Base-by-base conservation (phyloP, 2,888 invertebrate genomes). In the Empis livida region DNA sequence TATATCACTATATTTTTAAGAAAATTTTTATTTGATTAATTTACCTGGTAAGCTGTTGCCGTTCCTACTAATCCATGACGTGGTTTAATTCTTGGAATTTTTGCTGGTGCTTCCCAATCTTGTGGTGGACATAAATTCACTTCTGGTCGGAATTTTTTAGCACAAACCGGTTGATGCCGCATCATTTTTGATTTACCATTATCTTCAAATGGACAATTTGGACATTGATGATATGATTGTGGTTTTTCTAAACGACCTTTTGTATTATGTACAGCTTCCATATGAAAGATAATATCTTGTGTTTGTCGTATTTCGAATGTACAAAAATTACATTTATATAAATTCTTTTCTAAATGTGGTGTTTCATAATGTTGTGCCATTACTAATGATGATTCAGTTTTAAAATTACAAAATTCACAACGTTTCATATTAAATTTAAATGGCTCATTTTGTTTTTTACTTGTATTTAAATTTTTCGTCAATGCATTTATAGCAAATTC, bases 31-130 rank as follows among this genome's bases (percentile, higher is more conserved):
- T 15, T 10, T n/a, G n/a, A 43, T 40, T 35, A 16, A 14, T 30
- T 23, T 38, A 68, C 68, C 59, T 70, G 70, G 57, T 70, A 70
- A n/a, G 70, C 70, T 14, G 68, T 70, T 10, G 70, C 70, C 13
- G 70, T 70, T 41, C 70, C 70, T 9, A 70, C 70, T 3, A 70
- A 56, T 3, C 70, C 70, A 48, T 70, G 70, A 2, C 68, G 58
- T 8, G 70, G 69, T 54, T 69, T 70, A 32, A 70, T 69, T 16
- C 70, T 79, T 51, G 91, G 89, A 70, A 92, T 90, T 70, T 93
- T 92, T 5, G 92, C 92, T 2, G 93, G 93, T 2, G 91, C 91
- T 61, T 92, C 92, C 88, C 90, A 92, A 61, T 92, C 92, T 2
- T 80, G 71, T 0, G 92, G 88, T 6, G 93, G 92, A 55, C 85